Evolutionary conservation across 2,888 invertebrate genomes (phyloP).

Genomic region (Leuctra nigra): DNA sequence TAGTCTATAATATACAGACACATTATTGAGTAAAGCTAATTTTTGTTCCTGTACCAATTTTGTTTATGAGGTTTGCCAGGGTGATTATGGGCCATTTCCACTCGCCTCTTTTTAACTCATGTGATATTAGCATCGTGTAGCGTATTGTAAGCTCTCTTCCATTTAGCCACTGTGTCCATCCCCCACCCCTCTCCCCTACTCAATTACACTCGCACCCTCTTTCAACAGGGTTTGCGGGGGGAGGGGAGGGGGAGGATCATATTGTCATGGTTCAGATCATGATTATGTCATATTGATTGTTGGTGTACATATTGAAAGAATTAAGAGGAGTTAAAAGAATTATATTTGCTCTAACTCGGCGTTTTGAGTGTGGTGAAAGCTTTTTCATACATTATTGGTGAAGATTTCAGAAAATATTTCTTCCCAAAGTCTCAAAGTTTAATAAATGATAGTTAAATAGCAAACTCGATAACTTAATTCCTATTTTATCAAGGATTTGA

Average conservation of each 20-base stretch:
- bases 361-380: too few species aligned
- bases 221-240: conserved; percentile 2
- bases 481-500: too few species aligned
- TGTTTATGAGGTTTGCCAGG: conserved; percentile 26
- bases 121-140: conserved; percentile 19
- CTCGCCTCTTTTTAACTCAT: conserved; percentile 15
- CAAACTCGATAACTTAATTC: too few species aligned
- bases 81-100: conserved; percentile 26
- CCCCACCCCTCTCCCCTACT: conserved; percentile 19
- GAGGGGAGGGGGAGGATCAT: background rate
- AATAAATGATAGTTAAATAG: too few species aligned
- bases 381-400: too few species aligned
- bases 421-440: too few species aligned
- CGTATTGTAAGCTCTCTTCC: conserved; percentile 11
- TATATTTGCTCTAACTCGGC: too few species aligned
- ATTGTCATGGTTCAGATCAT: too few species aligned
- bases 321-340: too few species aligned
- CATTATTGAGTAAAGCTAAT: conserved; percentile 20
- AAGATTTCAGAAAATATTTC: too few species aligned
- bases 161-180: conserved; percentile 11
- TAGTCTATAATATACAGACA: conserved; percentile 6
- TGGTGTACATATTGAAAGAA: too few species aligned
- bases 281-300: too few species aligned
- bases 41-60: conserved; percentile 25
- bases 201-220: conserved; percentile 22